Percentiles rank a stretch among this genome's conserved stretches.
Evolutionary conservation across 2,888 invertebrate genomes (phyloP).

Genomic region (Stenurella melanura): DNA sequence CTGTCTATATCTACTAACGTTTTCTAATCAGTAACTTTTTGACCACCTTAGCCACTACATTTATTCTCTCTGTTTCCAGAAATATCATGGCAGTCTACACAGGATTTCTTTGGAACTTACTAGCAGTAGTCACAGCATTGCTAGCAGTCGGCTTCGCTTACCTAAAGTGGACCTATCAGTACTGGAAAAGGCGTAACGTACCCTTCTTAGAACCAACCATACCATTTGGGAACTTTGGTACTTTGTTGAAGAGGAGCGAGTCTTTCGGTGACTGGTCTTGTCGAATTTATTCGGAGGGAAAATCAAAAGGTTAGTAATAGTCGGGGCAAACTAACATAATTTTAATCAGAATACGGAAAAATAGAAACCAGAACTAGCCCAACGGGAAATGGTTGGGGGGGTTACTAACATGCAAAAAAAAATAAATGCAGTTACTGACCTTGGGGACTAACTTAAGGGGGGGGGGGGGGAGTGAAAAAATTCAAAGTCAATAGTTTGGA

Average conservation of each 20-base stretch:
- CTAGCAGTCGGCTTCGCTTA: constrained; percentile 25
- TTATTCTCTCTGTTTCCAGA: neutral
- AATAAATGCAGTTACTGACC: too few relatives aligned
- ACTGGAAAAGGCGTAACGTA: constrained; percentile 47
- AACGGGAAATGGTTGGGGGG: too few relatives aligned
- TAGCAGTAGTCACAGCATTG: constrained; percentile 36
- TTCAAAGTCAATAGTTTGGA: too few relatives aligned
- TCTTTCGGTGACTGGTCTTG: constrained; percentile 34
- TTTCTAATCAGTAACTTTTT: too few relatives aligned
- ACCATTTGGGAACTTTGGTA: constrained; percentile 46
- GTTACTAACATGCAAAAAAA: too few relatives aligned
- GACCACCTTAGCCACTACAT: too few relatives aligned
- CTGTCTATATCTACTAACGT: too few relatives aligned
- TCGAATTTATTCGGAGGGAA: constrained; percentile 47
- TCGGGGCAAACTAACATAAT: too few relatives aligned
- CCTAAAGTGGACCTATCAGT: constrained; percentile 43
- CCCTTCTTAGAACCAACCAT: constrained; percentile 45
- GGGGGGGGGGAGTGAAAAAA: too few relatives aligned
- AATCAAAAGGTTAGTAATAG: constrained; percentile 43
- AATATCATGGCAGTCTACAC: neutral
- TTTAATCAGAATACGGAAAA: too few relatives aligned
- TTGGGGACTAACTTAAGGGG: too few relatives aligned
- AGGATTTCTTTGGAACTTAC: constrained; percentile 7
- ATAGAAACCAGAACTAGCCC: too few relatives aligned
- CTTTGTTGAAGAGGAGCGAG: constrained; percentile 33